Evolutionary conservation across 2,797 vertebrate genomes (phyloP).

Genomic region (Echeneis naucrates): DNA sequence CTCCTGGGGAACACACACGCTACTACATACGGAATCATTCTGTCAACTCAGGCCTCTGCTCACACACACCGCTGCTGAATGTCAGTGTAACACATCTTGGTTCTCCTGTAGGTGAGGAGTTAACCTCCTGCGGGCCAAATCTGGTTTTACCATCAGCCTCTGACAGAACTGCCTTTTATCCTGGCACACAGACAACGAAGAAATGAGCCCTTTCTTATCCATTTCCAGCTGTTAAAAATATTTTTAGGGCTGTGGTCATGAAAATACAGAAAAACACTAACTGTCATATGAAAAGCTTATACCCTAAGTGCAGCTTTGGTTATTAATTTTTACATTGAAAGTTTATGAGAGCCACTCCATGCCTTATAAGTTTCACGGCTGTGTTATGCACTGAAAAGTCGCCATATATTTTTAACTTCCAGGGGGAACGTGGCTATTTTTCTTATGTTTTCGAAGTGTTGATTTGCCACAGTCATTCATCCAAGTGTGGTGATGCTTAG

Average conservation of each 20-base stretch:
- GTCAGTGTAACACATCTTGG: slow-evolving; percentile 53
- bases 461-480: slow-evolving; percentile 27
- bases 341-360: slow-evolving; percentile 56
- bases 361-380: slow-evolving; percentile 59
- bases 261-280: slow-evolving; percentile 68
- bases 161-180: slow-evolving; percentile 56
- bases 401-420: slow-evolving; percentile 39
- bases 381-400: slow-evolving; percentile 37
- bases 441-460: slow-evolving; percentile 21
- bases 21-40: slow-evolving; percentile 26
- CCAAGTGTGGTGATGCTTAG: slow-evolving; percentile 11
- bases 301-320: slow-evolving; percentile 51
- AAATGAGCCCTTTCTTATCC: slow-evolving; percentile 65
- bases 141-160: slow-evolving; percentile 76
- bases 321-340: slow-evolving; percentile 58
- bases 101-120: slow-evolving; percentile 63
- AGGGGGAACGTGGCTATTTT: slow-evolving; percentile 42
- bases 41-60: slow-evolving; percentile 15
- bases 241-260: slow-evolving; percentile 64
- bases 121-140: slow-evolving; percentile 58
- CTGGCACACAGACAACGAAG: slow-evolving; percentile 51
- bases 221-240: slow-evolving; percentile 73
- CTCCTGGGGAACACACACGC: slow-evolving; percentile 27
- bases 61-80: slow-evolving; percentile 44
- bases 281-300: slow-evolving; percentile 66